Evolutionary conservation across 2,113 vertebrate genomes (phyloP).

Genomic region (Nanorana parkeri): DNA sequence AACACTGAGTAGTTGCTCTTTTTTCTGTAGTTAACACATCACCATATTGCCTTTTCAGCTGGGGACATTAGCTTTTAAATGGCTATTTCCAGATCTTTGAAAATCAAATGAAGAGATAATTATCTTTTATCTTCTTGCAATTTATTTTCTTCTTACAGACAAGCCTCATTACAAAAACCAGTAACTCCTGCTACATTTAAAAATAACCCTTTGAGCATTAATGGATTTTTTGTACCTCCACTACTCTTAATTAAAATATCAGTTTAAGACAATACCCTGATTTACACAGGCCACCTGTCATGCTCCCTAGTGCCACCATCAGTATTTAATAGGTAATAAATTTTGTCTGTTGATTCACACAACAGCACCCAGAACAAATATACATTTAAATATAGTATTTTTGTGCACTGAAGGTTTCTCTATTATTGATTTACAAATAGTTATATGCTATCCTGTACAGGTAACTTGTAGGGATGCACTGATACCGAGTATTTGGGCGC

Average conservation of each 20-base stretch:
- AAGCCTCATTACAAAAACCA: constrained; percentile 63
- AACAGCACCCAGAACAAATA: too few relatives aligned
- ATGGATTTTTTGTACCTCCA: constrained; percentile 51
- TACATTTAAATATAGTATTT: too few relatives aligned
- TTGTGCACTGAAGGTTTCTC: too few relatives aligned
- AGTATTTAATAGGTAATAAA: neutral
- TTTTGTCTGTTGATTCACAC: neutral
- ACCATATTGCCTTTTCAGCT: constrained; percentile 3
- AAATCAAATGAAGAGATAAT: constrained; percentile 63
- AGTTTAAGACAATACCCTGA: neutral
- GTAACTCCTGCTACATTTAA: constrained; percentile 64
- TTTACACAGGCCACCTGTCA: neutral
- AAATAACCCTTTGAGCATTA: constrained; percentile 65
- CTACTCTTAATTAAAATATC: constrained; percentile 21
- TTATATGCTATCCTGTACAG: too few relatives aligned
- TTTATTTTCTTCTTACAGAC: constrained; percentile 64
- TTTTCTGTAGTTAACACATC: neutral
- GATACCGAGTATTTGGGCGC: too few relatives aligned
- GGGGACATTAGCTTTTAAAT: constrained; percentile 1
- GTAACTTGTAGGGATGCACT: too few relatives aligned
- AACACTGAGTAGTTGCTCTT: neutral
- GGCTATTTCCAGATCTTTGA: constrained; percentile 64
- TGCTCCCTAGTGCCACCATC: neutral
- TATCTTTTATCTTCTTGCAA: constrained; percentile 60
- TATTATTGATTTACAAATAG: too few relatives aligned